Evolutionary conservation across 1,140 invertebrate genomes (phyloP).

Genomic region (Druon quercuslanigerum): DNA sequence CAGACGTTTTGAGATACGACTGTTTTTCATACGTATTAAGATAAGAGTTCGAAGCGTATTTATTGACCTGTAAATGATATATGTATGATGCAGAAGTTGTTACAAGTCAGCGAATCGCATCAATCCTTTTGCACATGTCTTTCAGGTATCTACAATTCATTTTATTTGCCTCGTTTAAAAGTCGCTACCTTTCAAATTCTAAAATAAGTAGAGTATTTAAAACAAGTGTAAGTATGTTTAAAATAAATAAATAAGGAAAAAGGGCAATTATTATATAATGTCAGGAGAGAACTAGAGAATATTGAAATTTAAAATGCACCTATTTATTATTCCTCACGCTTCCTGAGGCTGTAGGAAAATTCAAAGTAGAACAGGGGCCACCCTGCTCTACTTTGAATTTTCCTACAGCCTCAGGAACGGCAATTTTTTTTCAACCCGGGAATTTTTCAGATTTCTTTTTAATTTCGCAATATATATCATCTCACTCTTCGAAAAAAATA

Average conservation of each 20-base stretch:
- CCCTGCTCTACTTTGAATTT: too few species aligned
- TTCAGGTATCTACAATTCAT: neutral
- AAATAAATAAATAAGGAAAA: neutral
- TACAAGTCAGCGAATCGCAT: constrained; percentile 9
- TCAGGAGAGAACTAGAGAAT: neutral
- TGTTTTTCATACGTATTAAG: constrained; percentile 27
- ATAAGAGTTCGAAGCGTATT: constrained; percentile 20
- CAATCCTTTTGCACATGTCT: neutral
- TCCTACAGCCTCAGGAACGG: too few species aligned
- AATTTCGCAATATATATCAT: too few species aligned
- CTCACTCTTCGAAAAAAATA: too few species aligned
- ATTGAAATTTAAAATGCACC: neutral
- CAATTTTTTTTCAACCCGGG: too few species aligned
- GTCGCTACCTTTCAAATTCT: neutral
- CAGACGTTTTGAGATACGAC: constrained; percentile 21
- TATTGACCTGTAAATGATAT: constrained; percentile 31
- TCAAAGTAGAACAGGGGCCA: neutral
- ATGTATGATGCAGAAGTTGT: constrained; percentile 4
- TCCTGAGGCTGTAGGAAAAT: neutral
- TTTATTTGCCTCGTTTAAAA: neutral
- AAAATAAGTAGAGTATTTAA: neutral
- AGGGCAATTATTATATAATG: neutral
- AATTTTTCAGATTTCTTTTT: too few species aligned
- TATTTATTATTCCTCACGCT: constrained; percentile 28
- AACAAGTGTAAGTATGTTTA: neutral